A percentile compares a stretch with the other conserved stretches of the same genome.
These are phyloP conservation scores for Pseudomyrmex gracilis DNA, from an alignment of 1,140 invertebrate genomes.

Conservation along the genomic window DNA sequence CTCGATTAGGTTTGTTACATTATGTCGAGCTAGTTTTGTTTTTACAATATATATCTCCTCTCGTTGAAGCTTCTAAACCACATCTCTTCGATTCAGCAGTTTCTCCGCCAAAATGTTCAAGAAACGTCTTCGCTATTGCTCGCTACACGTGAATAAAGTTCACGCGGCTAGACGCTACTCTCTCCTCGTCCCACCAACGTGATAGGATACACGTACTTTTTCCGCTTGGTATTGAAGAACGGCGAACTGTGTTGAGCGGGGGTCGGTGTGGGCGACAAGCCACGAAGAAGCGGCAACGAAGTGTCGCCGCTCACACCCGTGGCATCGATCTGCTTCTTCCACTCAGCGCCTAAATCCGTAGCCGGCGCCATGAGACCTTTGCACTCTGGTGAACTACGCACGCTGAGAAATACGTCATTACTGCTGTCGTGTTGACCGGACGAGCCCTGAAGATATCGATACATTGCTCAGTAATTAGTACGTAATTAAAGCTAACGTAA, in stretches of 20 bases:
- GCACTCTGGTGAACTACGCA: conserved; percentile 81
- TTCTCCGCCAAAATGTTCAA: not conserved
- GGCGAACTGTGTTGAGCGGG: conserved; percentile 84
- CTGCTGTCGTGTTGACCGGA: conserved; percentile 77
- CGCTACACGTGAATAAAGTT: not conserved
- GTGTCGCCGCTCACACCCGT: conserved; percentile 83
- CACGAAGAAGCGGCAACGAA: conserved; percentile 86
- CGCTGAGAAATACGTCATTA: conserved; percentile 81
- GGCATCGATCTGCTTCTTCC: conserved; percentile 80
- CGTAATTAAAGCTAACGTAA: not conserved
- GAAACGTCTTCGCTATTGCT: not conserved
- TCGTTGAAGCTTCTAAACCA: not conserved
- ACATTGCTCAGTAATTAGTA: not conserved
- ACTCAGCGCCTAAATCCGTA: conserved; percentile 83
- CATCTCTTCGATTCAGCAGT: not conserved
- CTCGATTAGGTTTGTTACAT: conserved; percentile 39
- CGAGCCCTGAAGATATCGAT: conserved; percentile 72
- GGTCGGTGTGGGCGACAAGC: conserved; percentile 84
- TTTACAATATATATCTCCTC: conserved; percentile 33
- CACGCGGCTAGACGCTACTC: conserved; percentile 85
- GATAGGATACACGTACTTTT: conserved; percentile 88
- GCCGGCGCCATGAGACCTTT: conserved; percentile 83
- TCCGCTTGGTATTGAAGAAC: conserved; percentile 87
- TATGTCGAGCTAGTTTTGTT: not conserved
- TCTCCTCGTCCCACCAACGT: conserved; percentile 86